These are phyloP conservation scores for Rhorus exstirpatorius DNA, from an alignment of 2,888 invertebrate genomes.

Conservation along the genomic window DNA sequence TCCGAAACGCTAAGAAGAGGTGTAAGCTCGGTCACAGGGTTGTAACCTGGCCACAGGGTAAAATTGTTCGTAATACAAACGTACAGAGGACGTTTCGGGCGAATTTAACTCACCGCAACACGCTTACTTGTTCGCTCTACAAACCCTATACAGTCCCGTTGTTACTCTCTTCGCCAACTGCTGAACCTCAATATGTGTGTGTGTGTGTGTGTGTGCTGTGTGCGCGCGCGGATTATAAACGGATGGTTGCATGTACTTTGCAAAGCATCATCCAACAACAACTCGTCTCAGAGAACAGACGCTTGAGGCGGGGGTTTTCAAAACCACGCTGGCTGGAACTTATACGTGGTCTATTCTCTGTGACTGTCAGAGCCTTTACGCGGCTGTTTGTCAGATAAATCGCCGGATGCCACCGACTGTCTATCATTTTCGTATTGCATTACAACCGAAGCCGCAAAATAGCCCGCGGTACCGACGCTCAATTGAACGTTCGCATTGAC, in stretches of 20 bases:
- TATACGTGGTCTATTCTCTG: slow-evolving; percentile 51
- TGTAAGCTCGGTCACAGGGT: slow-evolving; percentile 39
- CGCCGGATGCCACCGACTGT: slow-evolving; percentile 45
- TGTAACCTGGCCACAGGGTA: slow-evolving; percentile 22
- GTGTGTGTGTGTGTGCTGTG: background rate
- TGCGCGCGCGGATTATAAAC: slow-evolving; percentile 17
- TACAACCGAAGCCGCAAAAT: slow-evolving; percentile 37
- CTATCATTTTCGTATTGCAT: slow-evolving; percentile 53
- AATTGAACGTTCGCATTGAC: slow-evolving; percentile 6
- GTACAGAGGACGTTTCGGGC: slow-evolving; percentile 68
- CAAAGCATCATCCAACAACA: slow-evolving; percentile 44
- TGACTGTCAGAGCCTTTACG: slow-evolving; percentile 58
- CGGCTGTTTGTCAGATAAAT: slow-evolving; percentile 55
- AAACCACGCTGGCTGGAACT: slow-evolving; percentile 57
- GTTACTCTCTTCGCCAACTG: slow-evolving; percentile 49
- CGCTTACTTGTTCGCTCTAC: slow-evolving; percentile 59
- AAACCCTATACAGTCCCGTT: slow-evolving; percentile 50
- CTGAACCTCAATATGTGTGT: slow-evolving; percentile 48
- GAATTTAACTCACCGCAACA: slow-evolving; percentile 74
- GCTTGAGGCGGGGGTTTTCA: slow-evolving; percentile 42
- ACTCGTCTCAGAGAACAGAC: slow-evolving; percentile 54
- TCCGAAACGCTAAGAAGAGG: slow-evolving; percentile 58
- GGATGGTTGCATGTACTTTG: slow-evolving; percentile 12
- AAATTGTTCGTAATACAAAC: slow-evolving; percentile 73
- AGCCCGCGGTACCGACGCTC: background rate